Percentiles rank a stretch among this genome's conserved stretches.
Conservation (phyloP, 2,113 vertebrate species). For the Urocynchramus pylzowi region DNA sequence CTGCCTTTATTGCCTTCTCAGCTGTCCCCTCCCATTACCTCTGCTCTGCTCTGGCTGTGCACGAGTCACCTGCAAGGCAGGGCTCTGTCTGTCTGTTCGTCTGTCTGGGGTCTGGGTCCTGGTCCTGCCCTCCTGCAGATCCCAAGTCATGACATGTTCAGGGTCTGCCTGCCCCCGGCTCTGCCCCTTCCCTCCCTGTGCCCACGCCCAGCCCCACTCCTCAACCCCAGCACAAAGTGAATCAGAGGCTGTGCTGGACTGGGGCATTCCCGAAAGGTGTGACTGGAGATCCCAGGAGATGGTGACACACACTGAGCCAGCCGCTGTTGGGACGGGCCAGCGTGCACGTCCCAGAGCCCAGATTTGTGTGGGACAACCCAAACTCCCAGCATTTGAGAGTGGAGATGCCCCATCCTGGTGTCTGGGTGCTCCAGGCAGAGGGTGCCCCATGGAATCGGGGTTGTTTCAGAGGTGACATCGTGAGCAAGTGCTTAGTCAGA, state of each 20-base stretch:
- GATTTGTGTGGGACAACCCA: background rate
- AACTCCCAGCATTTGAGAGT: background rate
- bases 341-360: accelerated
- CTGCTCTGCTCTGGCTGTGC: background rate
- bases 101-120: accelerated
- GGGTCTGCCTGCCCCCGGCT: background rate
- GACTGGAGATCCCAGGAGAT: background rate
- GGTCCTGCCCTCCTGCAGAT: background rate
- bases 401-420: accelerated
- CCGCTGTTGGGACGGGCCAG: accelerated
- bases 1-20: background rate
- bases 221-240: background rate
- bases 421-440: background rate
- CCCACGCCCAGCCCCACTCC: background rate
- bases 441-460: background rate
- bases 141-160: background rate
- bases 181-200: background rate
- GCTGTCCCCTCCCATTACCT: background rate
- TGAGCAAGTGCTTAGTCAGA: constrained; percentile 6
- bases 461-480: background rate
- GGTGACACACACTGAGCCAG: background rate
- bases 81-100: background rate
- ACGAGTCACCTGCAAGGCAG: background rate
- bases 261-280: accelerated
- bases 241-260: background rate